Percentiles rank a stretch among this genome's conserved stretches.
Conservation (phyloP, 1,140 invertebrate genomes). For the Dendroctonus valens region DNA sequence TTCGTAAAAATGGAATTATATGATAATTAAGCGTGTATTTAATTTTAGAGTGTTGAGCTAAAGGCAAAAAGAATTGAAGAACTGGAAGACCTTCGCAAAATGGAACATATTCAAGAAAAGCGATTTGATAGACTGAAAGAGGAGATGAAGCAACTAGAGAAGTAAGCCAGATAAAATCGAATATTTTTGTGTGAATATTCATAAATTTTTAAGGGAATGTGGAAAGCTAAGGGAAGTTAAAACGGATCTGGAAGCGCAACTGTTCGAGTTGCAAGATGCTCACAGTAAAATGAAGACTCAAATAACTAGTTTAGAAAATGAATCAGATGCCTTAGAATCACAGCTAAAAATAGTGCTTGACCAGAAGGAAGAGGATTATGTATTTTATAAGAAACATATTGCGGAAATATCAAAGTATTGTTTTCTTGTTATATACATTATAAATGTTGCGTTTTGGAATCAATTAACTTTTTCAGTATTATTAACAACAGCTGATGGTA, state of each 20-base stretch:
- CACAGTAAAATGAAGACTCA: constrained; percentile 1
- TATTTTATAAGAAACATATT: constrained; percentile 32
- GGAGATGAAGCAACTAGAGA: constrained; percentile 19
- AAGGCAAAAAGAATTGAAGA: constrained; percentile 16
- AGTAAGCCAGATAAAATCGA: constrained; percentile 3
- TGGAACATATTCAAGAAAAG: constrained; percentile 4
- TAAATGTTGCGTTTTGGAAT: not conserved
- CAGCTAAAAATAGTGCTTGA: constrained; percentile 28
- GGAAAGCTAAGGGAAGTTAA: not conserved
- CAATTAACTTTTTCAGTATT: not conserved
- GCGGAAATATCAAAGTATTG: constrained; percentile 21
- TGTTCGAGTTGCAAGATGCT: constrained; percentile 20
- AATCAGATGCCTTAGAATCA: constrained; percentile 7
- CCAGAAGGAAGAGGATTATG: constrained; percentile 33
- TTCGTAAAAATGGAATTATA: not conserved
- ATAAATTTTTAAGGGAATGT: constrained; percentile 6
- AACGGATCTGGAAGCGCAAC: constrained; percentile 16
- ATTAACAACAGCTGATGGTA: not conserved
- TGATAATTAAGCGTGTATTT: constrained; percentile 1
- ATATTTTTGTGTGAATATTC: not conserved
- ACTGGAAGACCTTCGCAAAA: constrained; percentile 1
- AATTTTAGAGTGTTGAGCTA: not conserved
- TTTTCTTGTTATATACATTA: not conserved
- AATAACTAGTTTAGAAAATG: constrained; percentile 3
- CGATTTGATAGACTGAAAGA: constrained; percentile 5